These are phyloP conservation scores for Clistopyga incitator DNA, from an alignment of 2,888 invertebrate genomes.

Conservation along the genomic window DNA sequence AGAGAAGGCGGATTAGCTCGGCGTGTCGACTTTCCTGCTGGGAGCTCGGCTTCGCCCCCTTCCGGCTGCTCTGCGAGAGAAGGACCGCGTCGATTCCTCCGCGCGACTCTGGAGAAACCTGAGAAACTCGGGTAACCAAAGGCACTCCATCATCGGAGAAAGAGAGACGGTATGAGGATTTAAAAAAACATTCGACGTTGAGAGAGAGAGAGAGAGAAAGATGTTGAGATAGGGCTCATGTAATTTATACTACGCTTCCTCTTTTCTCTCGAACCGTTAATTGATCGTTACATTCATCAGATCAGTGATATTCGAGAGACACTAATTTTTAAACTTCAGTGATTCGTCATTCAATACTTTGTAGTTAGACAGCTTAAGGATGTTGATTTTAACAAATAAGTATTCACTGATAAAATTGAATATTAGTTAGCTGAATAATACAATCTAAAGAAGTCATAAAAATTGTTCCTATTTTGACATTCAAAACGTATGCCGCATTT, in stretches of 20 bases:
- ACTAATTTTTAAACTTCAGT: background rate
- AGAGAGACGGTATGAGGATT: constrained; percentile 24
- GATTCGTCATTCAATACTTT: background rate
- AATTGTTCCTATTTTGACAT: too few relatives aligned
- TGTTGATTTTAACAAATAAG: background rate
- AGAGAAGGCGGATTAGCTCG: constrained; percentile 55
- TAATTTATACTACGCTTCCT: background rate
- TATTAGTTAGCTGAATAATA: too few relatives aligned
- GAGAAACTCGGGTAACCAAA: constrained; percentile 63
- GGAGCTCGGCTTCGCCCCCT: background rate
- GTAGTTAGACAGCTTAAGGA: background rate
- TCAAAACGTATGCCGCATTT: too few relatives aligned
- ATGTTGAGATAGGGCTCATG: constrained; percentile 5
- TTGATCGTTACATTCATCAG: constrained; percentile 19
- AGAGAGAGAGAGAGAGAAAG: constrained; percentile 18
- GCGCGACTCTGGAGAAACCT: constrained; percentile 41
- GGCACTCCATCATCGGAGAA: constrained; percentile 47
- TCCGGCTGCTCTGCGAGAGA: constrained; percentile 8
- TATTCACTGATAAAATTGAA: background rate
- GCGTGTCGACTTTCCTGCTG: constrained; percentile 57
- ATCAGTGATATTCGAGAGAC: constrained; percentile 19
- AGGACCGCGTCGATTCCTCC: constrained; percentile 40
- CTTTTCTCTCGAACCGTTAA: background rate
- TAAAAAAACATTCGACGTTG: constrained; percentile 20
- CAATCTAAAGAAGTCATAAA: too few relatives aligned